Base-by-base conservation (phyloP, 2,888 invertebrate species). In the Allacma fusca region DNA sequence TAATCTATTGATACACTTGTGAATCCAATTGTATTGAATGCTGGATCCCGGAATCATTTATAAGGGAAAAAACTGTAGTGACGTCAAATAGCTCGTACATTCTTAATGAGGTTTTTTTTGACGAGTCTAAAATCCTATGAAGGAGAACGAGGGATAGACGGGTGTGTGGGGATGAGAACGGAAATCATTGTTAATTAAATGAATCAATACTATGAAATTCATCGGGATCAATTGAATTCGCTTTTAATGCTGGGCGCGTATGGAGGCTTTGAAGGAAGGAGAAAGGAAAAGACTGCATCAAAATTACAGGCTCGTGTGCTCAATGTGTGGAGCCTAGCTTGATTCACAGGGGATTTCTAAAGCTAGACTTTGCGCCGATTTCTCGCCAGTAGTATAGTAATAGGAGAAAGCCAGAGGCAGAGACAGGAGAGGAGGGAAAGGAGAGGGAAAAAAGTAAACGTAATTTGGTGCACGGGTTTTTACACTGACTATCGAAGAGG, bases 131-230 rank as follows among this genome's bases (percentile, higher is more conserved):
- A n/a, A n/a, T n/a, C n/a, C n/a, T n/a, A n/a, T n/a, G n/a, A n/a
- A n/a, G n/a, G n/a, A n/a, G n/a, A n/a, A n/a, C n/a, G n/a, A n/a
- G n/a, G n/a, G n/a, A n/a, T n/a, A n/a, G n/a, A n/a, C n/a, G n/a
- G n/a, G n/a, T n/a, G n/a, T n/a, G n/a, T n/a, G n/a, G n/a, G n/a
- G 24, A 24, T 21, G 9, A 16, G 26, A 62, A n/a, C 9, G 78
- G 73, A 78, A 80, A 80, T 78, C 78, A 75, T 80, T 69, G 69
- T 75, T 80, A 80, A 80, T 80, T 80, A 80, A 80, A 80, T 80
- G 77, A 80, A 80, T 80, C 80, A 78, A 78, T 80, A 80, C 74
- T 62, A 76, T 75, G 75, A 76, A 79, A 79, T 77, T 80, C 76
- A 78, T 77, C 76, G 74, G 67, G 72, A 74, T 75, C 75, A 80